A percentile compares a stretch with the other conserved stretches of the same genome.
Evolutionary conservation across 2,888 invertebrate species (phyloP).

Genomic region (Diploptera punctata): DNA sequence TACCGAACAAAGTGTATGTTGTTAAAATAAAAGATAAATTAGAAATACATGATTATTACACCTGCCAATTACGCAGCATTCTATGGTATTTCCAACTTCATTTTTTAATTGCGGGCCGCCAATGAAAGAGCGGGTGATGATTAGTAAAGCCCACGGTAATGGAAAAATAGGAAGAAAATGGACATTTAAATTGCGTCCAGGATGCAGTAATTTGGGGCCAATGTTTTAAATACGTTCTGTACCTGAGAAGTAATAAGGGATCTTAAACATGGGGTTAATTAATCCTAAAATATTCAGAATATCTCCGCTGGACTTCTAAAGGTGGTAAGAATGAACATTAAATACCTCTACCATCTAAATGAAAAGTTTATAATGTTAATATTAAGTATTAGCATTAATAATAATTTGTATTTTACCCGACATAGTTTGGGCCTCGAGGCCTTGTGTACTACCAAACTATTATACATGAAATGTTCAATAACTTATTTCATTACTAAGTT

Average conservation of each 20-base stretch:
- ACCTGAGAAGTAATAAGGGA: not conserved
- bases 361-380: too few relatives aligned
- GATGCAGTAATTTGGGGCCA: conserved; percentile 2
- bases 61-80: not conserved
- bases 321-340: too few relatives aligned
- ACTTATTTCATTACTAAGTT: too few relatives aligned
- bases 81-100: conserved; percentile 2
- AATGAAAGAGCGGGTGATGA: not conserved
- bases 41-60: not conserved
- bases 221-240: not conserved
- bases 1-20: too few relatives aligned
- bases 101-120: not conserved
- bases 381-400: too few relatives aligned
- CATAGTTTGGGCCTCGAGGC: too few relatives aligned
- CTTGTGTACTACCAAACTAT: too few relatives aligned
- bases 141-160: not conserved
- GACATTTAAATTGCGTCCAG: conserved; percentile 12
- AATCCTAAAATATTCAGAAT: not conserved
- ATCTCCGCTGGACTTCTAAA: too few relatives aligned
- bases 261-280: not conserved
- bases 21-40: too few relatives aligned
- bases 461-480: too few relatives aligned
- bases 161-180: conserved; percentile 8
- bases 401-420: too few relatives aligned
- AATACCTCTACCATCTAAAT: too few relatives aligned